Percentiles rank a stretch among this genome's conserved stretches.
Evolutionary conservation across 1,140 invertebrate genomes (phyloP).

Genomic region (Drosophila funebris): DNA sequence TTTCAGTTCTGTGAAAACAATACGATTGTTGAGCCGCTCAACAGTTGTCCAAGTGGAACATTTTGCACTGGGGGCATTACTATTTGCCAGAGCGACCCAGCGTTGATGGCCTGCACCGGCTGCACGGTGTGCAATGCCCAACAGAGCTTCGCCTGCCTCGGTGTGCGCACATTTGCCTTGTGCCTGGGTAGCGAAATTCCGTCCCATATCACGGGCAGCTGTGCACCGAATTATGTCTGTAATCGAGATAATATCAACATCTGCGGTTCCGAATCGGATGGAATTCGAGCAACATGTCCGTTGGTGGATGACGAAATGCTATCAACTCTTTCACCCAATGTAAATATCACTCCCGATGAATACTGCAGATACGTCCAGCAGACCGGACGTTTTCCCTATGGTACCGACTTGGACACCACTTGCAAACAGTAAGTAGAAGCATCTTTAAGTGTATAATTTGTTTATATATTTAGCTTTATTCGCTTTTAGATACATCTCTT

Average conservation of each 20-base stretch:
- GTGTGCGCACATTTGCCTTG: constrained; percentile 10
- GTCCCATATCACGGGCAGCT: constrained; percentile 1
- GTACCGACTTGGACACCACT: constrained; percentile 16
- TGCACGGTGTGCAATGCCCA: background rate
- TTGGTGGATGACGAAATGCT: background rate
- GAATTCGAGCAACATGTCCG: constrained; percentile 11
- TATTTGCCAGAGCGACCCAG: background rate
- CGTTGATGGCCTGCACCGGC: background rate
- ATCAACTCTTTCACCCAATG: background rate
- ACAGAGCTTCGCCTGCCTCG: background rate
- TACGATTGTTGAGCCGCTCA: background rate
- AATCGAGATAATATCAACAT: constrained; percentile 16
- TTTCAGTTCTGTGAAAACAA: constrained; percentile 35
- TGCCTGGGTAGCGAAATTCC: background rate
- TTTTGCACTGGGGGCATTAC: background rate
- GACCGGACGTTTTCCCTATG: constrained; percentile 53
- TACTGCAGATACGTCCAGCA: constrained; percentile 23
- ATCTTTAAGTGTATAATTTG: too few species aligned
- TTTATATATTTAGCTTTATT: background rate
- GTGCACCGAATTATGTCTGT: constrained; percentile 19
- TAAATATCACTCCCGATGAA: constrained; percentile 8
- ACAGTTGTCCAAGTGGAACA: background rate
- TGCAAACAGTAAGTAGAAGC: constrained; percentile 41
- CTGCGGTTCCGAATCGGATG: background rate
- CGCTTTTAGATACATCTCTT: constrained; percentile 41